Evolutionary conservation across 2,888 invertebrate genomes (phyloP), one percentile per base, ranked within the genome.

Genomic region (Diploptera punctata): DNA sequence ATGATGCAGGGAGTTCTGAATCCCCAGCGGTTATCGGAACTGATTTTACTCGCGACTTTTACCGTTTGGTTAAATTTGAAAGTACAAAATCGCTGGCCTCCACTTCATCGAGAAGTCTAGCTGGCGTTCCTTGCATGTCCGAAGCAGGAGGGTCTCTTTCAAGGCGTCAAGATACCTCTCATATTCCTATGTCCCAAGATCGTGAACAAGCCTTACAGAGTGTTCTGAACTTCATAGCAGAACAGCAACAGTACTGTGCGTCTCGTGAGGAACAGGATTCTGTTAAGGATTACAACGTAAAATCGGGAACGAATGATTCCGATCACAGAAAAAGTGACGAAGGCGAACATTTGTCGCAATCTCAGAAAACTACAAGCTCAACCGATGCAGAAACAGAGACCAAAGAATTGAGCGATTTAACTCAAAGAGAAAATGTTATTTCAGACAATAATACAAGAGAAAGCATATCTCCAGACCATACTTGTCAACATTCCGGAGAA

Each of bases 21-120:
- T 76, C 77, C 4, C 71, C 76, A 26, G 88, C 90, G 0, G 87
- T 88, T 49, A 86, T 91, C 21, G 91, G 91, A 21, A 87, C 90
- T 16, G 91, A 92, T 81, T 93, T 93, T 79, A 93, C 92, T 4
- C 85, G 92, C 76, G 93, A 93, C 82, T 93, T 93, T 82, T 93
- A 93, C 81, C 88, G 92, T 38, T 87, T 93, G 75, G 93, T 93
- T 61, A 92, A 92, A 83, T 92, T 92, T 80, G 93, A 92, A 81
- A 93, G 92, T 82, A 92, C 91, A 75, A 92, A 91, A 81, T 92
- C 92, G 81, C 84, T 93, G 80, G 92, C 91, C 52, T 91, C 91
- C 43, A 91, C 90, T 78, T 91, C 91, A 60, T 91, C 90, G 71
- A 86, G 90, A 80, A 89, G 89, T 76, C 82, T 89, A 54, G 88